Evolutionary conservation across 2,797 vertebrate genomes (phyloP).

Genomic region (Enteromius thamalakanensis): DNA sequence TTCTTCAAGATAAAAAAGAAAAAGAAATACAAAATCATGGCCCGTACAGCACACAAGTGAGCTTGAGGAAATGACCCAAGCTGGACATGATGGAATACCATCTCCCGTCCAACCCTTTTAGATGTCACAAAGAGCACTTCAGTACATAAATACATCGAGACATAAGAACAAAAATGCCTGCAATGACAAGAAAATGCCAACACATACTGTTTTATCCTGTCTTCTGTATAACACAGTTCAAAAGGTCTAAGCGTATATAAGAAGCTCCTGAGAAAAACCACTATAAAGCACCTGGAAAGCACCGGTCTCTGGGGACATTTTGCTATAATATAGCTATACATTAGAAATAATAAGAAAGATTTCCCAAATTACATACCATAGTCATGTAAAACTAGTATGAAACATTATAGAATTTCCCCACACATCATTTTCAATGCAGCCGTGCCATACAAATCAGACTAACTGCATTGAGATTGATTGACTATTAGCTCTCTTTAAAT

Average conservation of each 20-base stretch:
- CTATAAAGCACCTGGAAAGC: background rate
- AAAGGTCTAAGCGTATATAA: background rate
- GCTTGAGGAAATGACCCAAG: background rate
- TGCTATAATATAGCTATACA: background rate
- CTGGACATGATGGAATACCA: conserved; percentile 4
- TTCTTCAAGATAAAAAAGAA: background rate
- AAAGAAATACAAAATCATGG: background rate
- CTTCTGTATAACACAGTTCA: background rate
- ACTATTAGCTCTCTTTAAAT: conserved; percentile 29
- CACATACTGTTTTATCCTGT: background rate
- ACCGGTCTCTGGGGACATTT: background rate
- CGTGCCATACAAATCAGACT: background rate
- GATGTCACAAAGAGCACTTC: background rate
- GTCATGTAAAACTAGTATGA: background rate
- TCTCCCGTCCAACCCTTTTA: background rate
- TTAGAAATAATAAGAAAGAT: background rate
- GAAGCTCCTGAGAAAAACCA: background rate
- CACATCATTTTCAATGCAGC: background rate
- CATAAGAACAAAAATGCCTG: background rate
- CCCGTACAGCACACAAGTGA: background rate
- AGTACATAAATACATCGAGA: background rate
- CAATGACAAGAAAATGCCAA: background rate
- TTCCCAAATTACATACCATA: background rate
- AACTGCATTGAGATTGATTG: conserved; percentile 8
- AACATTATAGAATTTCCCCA: background rate